These are phyloP conservation scores for Clinocottus analis DNA, from an alignment of 2,113 vertebrate species.

Conservation along the genomic window DNA sequence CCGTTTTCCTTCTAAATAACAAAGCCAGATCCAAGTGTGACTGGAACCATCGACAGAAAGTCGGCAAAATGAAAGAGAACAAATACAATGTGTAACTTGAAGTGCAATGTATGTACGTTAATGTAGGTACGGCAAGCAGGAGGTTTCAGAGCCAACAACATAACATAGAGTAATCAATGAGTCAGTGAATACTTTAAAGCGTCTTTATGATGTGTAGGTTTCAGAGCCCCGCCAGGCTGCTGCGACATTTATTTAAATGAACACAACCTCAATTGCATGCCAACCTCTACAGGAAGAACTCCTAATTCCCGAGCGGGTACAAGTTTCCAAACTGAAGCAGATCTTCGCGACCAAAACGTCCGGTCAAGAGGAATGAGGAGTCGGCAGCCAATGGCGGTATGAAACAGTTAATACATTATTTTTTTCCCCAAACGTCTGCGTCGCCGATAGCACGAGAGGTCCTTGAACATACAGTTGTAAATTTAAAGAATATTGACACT, in stretches of 20 bases:
- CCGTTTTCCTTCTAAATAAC: not conserved
- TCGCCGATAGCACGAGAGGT: not conserved
- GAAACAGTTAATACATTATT: not conserved
- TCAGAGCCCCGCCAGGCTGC: not conserved
- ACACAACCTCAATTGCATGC: not conserved
- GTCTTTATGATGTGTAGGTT: slow-evolving; percentile 3
- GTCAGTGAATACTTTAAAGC: not conserved
- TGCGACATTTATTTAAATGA: not conserved
- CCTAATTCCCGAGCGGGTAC: not conserved
- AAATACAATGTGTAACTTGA: not conserved
- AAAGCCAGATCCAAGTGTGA: not conserved
- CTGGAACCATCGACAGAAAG: not conserved
- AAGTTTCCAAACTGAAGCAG: not conserved
- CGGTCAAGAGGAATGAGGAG: no score
- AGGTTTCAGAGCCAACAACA: no score
- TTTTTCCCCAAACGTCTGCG: not conserved
- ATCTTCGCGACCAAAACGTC: not conserved
- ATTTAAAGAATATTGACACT: no score
- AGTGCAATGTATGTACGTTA: not conserved
- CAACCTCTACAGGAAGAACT: not conserved
- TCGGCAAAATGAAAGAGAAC: not conserved
- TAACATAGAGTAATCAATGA: not conserved
- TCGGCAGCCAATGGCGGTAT: not conserved
- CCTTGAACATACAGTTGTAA: not conserved
- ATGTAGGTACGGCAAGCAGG: no score